phyloP scores from a whole-genome alignment of 2,113 vertebrate species.

The Crotalus horridus region DNA sequence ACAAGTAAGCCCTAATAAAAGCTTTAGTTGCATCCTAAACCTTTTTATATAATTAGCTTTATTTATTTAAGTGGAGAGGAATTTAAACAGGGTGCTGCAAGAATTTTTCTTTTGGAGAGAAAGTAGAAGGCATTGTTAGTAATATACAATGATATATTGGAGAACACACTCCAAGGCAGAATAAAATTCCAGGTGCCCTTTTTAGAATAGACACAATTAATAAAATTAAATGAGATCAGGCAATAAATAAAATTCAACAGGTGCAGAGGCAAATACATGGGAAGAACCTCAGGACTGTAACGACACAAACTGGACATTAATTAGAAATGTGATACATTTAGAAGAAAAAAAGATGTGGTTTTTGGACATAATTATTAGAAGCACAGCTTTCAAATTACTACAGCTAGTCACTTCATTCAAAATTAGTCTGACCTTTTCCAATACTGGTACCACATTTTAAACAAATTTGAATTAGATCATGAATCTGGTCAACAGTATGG shows the following conservation, averaged over 20 bases:
- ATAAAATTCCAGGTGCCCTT: not conserved
- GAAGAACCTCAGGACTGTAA: not conserved
- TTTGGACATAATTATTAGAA: not conserved
- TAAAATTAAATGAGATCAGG: not conserved
- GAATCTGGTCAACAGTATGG: not conserved
- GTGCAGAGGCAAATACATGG: not conserved
- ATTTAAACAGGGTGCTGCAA: not conserved
- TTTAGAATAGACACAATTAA: not conserved
- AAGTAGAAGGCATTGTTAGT: not conserved
- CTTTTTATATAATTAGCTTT: not conserved
- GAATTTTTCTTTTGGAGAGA: not conserved
- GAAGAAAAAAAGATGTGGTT: not conserved
- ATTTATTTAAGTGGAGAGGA: not conserved
- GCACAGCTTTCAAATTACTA: not conserved
- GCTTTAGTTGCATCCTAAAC: not conserved
- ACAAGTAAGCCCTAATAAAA: not conserved
- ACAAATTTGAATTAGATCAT: not conserved
- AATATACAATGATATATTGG: not conserved
- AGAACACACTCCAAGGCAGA: not conserved
- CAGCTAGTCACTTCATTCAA: not conserved
- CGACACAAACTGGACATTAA: not conserved
- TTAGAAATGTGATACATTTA: not conserved
- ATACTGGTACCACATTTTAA: not conserved
- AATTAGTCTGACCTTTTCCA: not conserved
- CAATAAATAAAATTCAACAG: not conserved